Base-by-base conservation (phyloP, 2,888 invertebrate genomes). In the Euplagia quadripunctaria region DNA sequence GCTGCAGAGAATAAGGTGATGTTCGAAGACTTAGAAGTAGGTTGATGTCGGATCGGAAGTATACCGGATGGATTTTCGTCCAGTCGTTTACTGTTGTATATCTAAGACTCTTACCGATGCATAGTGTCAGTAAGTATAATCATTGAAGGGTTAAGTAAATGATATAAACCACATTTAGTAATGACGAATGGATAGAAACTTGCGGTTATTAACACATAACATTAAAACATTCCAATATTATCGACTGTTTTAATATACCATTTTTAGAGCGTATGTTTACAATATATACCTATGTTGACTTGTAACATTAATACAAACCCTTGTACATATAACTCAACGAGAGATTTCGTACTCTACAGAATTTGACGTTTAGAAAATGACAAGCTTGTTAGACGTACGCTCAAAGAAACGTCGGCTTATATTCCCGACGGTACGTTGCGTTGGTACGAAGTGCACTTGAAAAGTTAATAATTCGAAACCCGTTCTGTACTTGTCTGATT, bases 381-480 rank as follows among this genome's bases (percentile, higher is more conserved):
- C 90, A 91, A 88, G 88, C 91, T 92, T 88, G 90, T 91, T 92
- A 92, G 90, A 88, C 86, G 86, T 82, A 80, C 71, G 86, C 88
- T 91, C 82, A 86, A 90, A 85, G 85, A 86, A 85, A 85, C 83
- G 85, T 72, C 71, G 65, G 79, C 85, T 86, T 86, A 79, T 82
- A 83, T 80, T 86, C 88, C 90, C 90, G 84, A 91, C 93, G 88
- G 92, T 92, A 92, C 92, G 76, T 49, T 41, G 73, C 92, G 76
- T 49, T 41, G 73, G 68, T 71, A 82, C 81, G 81, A 85, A 91
- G 92, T 84, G 90, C 92, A 91, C 95, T 95, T 90, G 87, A 94
- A 93, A 94, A 94, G 93, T 95, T 95, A 95, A 95, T 94, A 95
- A 94, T 94, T 95, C 91, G 91, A 90, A 92, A 92, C 92, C 93